Evolutionary conservation across 2,797 vertebrate species (phyloP).

Genomic region (Eulemur coronatus): DNA sequence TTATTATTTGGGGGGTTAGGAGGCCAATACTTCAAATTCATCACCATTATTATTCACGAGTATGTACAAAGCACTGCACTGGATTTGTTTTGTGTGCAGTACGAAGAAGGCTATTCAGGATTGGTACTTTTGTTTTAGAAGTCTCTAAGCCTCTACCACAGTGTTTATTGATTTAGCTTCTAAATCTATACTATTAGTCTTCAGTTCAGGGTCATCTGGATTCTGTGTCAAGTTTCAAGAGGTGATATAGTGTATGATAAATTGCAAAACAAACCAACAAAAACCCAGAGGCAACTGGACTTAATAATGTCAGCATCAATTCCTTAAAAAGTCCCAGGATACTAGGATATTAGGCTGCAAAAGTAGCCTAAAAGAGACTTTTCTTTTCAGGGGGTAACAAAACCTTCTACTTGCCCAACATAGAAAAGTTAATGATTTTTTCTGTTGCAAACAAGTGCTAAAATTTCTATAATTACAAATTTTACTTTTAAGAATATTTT

Average conservation of each 20-base stretch:
- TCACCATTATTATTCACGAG: not conserved
- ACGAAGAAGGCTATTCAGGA: not conserved
- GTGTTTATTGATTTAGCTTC: not conserved
- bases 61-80: not conserved
- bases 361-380: not conserved
- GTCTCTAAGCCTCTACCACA: not conserved
- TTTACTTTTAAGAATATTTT: slow-evolving; percentile 20
- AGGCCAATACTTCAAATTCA: not conserved
- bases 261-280: not conserved
- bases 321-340: not conserved
- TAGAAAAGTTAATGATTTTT: not conserved
- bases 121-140: not conserved
- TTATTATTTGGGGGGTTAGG: not conserved
- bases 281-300: not conserved
- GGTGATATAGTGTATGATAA: not conserved
- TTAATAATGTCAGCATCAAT: not conserved
- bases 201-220: not conserved
- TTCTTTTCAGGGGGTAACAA: not conserved
- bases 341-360: not conserved
- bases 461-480: not conserved
- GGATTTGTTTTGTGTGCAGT: not conserved
- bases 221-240: not conserved
- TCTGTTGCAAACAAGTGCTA: not conserved
- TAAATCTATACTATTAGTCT: not conserved
- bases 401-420: not conserved